Evolutionary conservation across 2,888 invertebrate species (phyloP).

Genomic region (Diploptera punctata): DNA sequence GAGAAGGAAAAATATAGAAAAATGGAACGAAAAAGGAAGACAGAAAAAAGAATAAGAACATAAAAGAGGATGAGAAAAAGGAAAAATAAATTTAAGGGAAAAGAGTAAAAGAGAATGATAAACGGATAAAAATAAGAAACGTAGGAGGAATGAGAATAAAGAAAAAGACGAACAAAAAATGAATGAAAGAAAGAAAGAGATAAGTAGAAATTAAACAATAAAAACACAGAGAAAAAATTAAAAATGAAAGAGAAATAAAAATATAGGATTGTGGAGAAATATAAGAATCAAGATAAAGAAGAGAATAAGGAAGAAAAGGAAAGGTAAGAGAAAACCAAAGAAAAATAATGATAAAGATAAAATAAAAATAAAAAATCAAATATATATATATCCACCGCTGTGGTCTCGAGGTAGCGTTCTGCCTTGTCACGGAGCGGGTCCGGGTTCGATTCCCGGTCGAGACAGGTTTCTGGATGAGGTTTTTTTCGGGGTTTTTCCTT

Average conservation of each 20-base stretch:
- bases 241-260: background rate
- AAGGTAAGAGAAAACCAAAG: background rate
- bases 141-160: background rate
- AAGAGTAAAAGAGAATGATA: background rate
- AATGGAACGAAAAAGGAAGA: background rate
- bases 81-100: background rate
- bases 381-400: too few species aligned
- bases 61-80: background rate
- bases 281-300: background rate
- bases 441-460: too few species aligned
- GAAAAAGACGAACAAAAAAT: background rate
- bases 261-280: background rate
- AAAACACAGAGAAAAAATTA: background rate
- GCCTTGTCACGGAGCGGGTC: too few species aligned
- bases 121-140: background rate
- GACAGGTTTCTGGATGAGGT: too few species aligned
- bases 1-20: background rate
- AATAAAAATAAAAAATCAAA: background rate
- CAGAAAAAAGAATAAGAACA: background rate
- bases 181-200: background rate
- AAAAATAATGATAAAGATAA: background rate
- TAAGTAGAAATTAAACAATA: background rate
- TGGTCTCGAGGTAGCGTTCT: too few species aligned
- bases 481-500: too few species aligned
- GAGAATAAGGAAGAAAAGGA: background rate